Base-by-base conservation (phyloP, 2,113 vertebrate species). In the Hirundichthys speculiger region DNA sequence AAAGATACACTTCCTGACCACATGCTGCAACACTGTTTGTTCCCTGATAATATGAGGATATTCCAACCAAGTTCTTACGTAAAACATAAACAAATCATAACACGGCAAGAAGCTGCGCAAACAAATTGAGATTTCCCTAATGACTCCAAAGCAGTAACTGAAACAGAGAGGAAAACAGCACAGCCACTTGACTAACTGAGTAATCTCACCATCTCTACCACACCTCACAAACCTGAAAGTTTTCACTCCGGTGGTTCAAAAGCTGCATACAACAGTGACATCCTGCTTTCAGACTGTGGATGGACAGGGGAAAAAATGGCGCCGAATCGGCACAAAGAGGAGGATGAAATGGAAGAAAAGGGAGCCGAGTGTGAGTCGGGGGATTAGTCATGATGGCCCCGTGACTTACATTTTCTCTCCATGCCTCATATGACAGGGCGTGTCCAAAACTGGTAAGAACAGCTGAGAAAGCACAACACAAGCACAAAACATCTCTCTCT, bases 401-500 rank as follows among this genome's bases (percentile, higher is more conserved):
- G 67, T 88, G 86, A 86, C 83, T 87, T 84, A 65, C 54, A 81
- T 86, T 87, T 80, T 85, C 72, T 82, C 74, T 64, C 66, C 70
- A 69, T 86, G 75, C 65, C 70, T 83, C 77, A 82, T 71, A 64
- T 71, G 73, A 57, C 12, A 58, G 69, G 56, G 64, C 58, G 77
- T 65, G 77, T 77, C 69, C 53, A 52, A 63, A 77, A 21, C 27
- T 38, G 69, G 64, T 59, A 27, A 63, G 60, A 72, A 84, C 82
- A 90, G 85, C 78, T 85, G 75, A 82, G 75, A 78, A 82, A 82
- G 86, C 79, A 87, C 54, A 82, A 77, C 61, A 76, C 42, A 21
- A 38, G 57, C 58, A 67, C 3, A 64, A 41, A 77, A 64, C 10
- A 0, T 49, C 52, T 57, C 27, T 50, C 42, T 61, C 24, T 47